Conservation (phyloP, 2,888 invertebrate species). For the Harmothoe impar region DNA sequence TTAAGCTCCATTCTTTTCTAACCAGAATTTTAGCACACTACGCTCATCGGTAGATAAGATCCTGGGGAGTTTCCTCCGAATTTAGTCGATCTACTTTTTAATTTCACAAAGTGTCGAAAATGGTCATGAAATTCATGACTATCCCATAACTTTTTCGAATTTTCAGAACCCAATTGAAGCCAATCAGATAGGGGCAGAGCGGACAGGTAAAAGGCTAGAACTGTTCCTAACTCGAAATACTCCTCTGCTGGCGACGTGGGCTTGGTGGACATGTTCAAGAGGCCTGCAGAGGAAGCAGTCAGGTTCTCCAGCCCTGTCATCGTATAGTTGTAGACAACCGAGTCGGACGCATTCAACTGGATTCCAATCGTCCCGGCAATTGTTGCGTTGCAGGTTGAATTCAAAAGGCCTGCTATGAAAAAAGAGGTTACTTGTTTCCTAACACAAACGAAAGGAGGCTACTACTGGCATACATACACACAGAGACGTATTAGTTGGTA, state of each 20-base stretch:
- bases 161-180: too few relatives aligned
- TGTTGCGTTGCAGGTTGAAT: neutral
- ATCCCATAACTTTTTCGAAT: too few relatives aligned
- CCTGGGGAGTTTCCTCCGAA: too few relatives aligned
- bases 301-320: neutral
- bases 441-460: neutral
- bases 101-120: too few relatives aligned
- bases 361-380: neutral
- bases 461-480: too few relatives aligned
- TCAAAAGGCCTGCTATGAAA: conserved; percentile 22
- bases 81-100: too few relatives aligned
- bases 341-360: neutral
- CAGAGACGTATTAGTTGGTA: neutral
- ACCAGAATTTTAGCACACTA: too few relatives aligned
- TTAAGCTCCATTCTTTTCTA: too few relatives aligned
- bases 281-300: neutral
- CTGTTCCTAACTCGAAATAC: neutral
- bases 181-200: too few relatives aligned
- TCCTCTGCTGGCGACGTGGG: conserved; percentile 22
- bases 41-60: too few relatives aligned
- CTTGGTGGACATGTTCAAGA: neutral
- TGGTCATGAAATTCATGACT: too few relatives aligned
- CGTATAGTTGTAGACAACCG: neutral
- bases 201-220: neutral
- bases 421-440: neutral